These are phyloP conservation scores for Heliconius erato DNA, from an alignment of 2,888 invertebrate species.

Conservation along the genomic window DNA sequence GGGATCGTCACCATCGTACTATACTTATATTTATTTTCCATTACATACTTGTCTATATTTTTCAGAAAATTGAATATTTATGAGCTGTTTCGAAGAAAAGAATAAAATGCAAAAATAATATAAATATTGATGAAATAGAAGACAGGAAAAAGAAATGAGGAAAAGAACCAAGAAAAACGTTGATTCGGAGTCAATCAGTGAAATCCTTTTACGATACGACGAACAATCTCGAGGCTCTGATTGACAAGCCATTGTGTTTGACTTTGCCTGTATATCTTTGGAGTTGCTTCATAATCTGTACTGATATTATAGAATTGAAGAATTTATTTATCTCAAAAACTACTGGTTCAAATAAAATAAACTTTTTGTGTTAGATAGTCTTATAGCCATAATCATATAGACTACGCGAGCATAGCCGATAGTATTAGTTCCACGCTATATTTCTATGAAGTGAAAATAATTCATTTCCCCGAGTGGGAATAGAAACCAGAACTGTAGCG, in stretches of 20 bases:
- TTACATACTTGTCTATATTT: too few relatives aligned
- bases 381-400: background rate
- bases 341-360: background rate
- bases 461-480: background rate
- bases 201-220: conserved; percentile 10
- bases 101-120: conserved; percentile 1
- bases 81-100: background rate
- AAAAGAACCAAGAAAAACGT: conserved; percentile 7
- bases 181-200: conserved; percentile 23
- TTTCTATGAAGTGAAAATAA: background rate
- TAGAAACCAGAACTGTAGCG: background rate
- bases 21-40: too few relatives aligned
- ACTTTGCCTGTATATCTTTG: background rate
- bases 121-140: conserved; percentile 1
- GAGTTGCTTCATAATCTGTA: background rate
- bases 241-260: conserved; percentile 6
- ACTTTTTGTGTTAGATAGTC: background rate
- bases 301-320: background rate
- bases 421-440: background rate
- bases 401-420: background rate
- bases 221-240: background rate
- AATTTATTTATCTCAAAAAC: background rate
- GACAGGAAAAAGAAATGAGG: background rate
- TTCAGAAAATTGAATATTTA: background rate
- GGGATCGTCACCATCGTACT: too few relatives aligned